Evolutionary conservation across 2,113 vertebrate genomes (phyloP).

Genomic region (Pluvialis apricaria): DNA sequence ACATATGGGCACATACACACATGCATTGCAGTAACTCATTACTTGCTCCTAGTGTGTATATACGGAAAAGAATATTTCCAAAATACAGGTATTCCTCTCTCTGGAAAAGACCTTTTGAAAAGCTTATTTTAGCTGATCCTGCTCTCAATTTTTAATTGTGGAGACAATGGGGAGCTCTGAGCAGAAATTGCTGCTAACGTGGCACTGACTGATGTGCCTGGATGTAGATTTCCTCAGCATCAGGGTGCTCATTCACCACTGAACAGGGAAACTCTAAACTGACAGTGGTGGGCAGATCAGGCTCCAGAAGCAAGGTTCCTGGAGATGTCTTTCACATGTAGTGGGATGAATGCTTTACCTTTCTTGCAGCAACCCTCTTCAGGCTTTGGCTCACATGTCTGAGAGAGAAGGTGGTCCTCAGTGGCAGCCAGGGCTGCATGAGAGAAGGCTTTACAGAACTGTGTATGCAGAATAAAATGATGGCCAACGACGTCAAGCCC

Average conservation of each 20-base stretch:
- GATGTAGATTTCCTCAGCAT: neutral
- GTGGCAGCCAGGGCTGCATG: accelerated
- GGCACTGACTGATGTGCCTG: neutral
- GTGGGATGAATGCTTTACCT: neutral
- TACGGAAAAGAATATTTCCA: neutral
- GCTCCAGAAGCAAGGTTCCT: neutral
- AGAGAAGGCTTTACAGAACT: neutral
- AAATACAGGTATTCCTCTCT: neutral
- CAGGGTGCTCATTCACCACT: neutral
- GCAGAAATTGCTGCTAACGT: neutral
- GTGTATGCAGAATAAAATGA: neutral
- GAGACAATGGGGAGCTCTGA: neutral
- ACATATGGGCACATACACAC: no score
- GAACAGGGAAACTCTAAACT: neutral
- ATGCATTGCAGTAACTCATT: neutral
- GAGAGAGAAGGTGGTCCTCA: neutral
- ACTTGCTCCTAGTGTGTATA: neutral
- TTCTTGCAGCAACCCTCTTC: neutral
- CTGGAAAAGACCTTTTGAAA: neutral
- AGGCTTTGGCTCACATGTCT: neutral
- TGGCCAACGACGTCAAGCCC: accelerated
- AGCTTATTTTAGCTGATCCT: neutral
- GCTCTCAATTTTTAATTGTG: neutral
- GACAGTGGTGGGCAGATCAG: neutral
- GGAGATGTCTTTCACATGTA: neutral